Base-by-base conservation (phyloP, 2,888 invertebrate genomes). In the Drymonia ruficornis region DNA sequence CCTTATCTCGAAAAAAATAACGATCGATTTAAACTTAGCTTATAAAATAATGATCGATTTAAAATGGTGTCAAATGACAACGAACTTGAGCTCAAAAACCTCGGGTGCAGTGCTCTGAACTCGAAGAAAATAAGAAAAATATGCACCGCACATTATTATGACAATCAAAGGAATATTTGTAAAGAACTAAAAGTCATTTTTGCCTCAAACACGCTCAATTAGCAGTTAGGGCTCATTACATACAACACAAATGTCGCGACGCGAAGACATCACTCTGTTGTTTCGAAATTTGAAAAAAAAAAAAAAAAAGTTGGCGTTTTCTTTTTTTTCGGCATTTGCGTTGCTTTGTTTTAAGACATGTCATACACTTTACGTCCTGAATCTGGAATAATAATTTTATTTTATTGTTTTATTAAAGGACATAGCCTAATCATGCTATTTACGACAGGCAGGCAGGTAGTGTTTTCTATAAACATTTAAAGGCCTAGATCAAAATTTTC, bases 121-220 rank as follows among this genome's bases (percentile, higher is more conserved):
- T 45, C 28, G 9, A 23, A 45, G 1, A n/a, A 23, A 23, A 23
- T 23, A 23, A 23, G 23, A 23, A 7, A 23, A 45, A 45, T 15
- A 45, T 6, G n/a, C 15, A 19, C 40, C n/a, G 16, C 13, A 31
- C 28, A 40, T 11, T 45, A 47, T 47, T 47, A 46, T 47, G 45
- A 43, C 29, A 50, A 42, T 50, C 38, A 50, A 43, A 16, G 28
- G 45, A n/a, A 45, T 45, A 12, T 28, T 9, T 28, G 28, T 23
- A 13, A 45, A 28, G 28, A 15, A 19, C 45, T 12, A 18, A 52
- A 19, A 52, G 50, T 55, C 53, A 58, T 65, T 60, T 52, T 49
- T 62, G 54, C 53, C 48, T 54, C 62, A 56, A 50, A 60, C 60
- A 54, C 61, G 59, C 23, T 55, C 65, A 70, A 70, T 70, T 68